A percentile compares a stretch with the other conserved stretches of the same genome.
Evolutionary conservation across 2,797 vertebrate genomes (phyloP).

Genomic region (Enteromius viviparus): DNA sequence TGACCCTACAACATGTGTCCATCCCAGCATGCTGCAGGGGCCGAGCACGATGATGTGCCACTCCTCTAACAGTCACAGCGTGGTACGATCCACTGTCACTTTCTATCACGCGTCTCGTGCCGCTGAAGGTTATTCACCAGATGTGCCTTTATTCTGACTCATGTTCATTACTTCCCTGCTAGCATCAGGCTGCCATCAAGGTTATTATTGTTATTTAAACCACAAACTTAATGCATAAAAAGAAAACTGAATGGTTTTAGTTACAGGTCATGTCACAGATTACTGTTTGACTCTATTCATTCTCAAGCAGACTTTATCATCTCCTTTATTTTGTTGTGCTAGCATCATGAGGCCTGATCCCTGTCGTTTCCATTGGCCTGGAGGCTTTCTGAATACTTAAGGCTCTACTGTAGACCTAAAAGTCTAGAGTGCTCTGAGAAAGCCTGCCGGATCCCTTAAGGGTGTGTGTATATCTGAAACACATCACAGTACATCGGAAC

Average conservation of each 20-base stretch:
- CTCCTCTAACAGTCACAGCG: slow-evolving; percentile 46
- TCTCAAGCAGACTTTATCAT: neutral
- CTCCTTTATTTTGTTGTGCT: neutral
- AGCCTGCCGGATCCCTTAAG: slow-evolving; percentile 28
- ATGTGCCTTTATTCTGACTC: slow-evolving; percentile 60
- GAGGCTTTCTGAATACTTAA: slow-evolving; percentile 24
- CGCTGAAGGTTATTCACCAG: slow-evolving; percentile 65
- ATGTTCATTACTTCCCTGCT: slow-evolving; percentile 42
- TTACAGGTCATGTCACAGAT: slow-evolving; percentile 27
- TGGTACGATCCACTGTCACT: slow-evolving; percentile 46
- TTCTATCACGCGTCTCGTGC: slow-evolving; percentile 53
- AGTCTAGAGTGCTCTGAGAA: slow-evolving; percentile 10
- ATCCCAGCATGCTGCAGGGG: slow-evolving; percentile 53
- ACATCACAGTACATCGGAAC: slow-evolving; percentile 43
- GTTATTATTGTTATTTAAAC: slow-evolving; percentile 21
- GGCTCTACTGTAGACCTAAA: slow-evolving; percentile 18
- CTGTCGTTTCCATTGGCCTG: neutral
- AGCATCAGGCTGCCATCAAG: slow-evolving; percentile 47
- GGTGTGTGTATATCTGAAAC: slow-evolving; percentile 45
- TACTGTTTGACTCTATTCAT: slow-evolving; percentile 27
- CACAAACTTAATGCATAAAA: neutral
- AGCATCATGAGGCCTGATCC: neutral
- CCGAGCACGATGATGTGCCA: slow-evolving; percentile 43
- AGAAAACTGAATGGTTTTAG: neutral
- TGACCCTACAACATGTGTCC: slow-evolving; percentile 60